A percentile compares a stretch with the other conserved stretches of the same genome.
These are phyloP conservation scores for Acrossocheilus wenchowensis DNA, from an alignment of 2,797 vertebrate genomes.

Conservation along the genomic window DNA sequence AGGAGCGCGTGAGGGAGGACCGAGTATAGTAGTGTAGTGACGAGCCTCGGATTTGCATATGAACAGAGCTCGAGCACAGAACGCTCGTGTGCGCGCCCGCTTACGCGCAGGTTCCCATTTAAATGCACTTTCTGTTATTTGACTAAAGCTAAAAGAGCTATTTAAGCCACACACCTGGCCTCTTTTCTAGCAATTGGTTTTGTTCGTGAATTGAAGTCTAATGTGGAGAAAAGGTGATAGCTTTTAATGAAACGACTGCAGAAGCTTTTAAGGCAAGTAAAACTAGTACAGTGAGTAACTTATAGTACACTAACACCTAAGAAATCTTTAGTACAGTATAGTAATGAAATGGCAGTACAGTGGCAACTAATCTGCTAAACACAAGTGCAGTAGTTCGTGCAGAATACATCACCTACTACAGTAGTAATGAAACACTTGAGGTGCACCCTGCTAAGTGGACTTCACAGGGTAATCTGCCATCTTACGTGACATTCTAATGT, in stretches of 20 bases:
- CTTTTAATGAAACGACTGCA: background rate
- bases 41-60: constrained; percentile 80
- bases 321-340: background rate
- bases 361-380: background rate
- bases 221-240: background rate
- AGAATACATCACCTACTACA: background rate
- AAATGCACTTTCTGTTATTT: constrained; percentile 26
- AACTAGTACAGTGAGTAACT: background rate
- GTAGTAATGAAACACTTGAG: background rate
- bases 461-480: background rate
- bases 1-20: constrained; percentile 75
- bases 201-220: background rate
- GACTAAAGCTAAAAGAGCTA: constrained; percentile 9
- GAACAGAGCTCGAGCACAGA: constrained; percentile 76
- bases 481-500: background rate
- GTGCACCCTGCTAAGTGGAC: background rate
- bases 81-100: constrained; percentile 57
- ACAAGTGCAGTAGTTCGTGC: background rate
- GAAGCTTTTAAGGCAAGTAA: background rate
- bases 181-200: background rate
- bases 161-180: constrained; percentile 20
- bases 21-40: constrained; percentile 69
- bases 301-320: background rate
- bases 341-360: background rate
- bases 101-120: constrained; percentile 49